A percentile compares a stretch with the other conserved stretches of the same genome.
Conservation (phyloP, 2,113 vertebrate genomes). For the Pseudopipra pipra region DNA sequence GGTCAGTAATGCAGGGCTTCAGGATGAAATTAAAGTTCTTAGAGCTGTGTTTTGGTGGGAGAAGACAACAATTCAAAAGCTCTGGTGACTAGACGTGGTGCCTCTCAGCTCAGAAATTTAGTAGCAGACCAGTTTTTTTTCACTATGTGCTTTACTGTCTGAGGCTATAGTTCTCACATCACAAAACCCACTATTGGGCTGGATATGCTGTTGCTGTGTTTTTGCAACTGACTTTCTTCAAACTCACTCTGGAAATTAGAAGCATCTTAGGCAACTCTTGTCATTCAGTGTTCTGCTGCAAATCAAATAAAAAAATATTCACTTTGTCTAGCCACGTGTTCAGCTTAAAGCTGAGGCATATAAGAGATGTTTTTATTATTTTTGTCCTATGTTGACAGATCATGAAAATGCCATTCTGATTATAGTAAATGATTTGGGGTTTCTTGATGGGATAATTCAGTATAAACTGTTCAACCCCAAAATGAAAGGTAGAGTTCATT, state of each 20-base stretch:
- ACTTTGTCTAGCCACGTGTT: neutral
- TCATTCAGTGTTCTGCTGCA: neutral
- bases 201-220: neutral
- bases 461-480: neutral
- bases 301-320: neutral
- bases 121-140: neutral
- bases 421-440: neutral
- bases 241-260: neutral
- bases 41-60: neutral
- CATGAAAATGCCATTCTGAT: neutral
- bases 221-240: neutral
- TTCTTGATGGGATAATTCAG: neutral
- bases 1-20: fast-evolving
- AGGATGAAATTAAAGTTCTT: neutral
- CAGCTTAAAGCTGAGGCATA: neutral
- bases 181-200: neutral
- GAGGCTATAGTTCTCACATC: neutral
- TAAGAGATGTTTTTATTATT: neutral
- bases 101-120: neutral
- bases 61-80: neutral
- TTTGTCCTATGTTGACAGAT: neutral
- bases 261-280: neutral
- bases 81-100: neutral
- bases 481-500: neutral
- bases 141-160: fast-evolving